Conservation (phyloP, 2,113 vertebrate genomes). For the Crotophaga sulcirostris region DNA sequence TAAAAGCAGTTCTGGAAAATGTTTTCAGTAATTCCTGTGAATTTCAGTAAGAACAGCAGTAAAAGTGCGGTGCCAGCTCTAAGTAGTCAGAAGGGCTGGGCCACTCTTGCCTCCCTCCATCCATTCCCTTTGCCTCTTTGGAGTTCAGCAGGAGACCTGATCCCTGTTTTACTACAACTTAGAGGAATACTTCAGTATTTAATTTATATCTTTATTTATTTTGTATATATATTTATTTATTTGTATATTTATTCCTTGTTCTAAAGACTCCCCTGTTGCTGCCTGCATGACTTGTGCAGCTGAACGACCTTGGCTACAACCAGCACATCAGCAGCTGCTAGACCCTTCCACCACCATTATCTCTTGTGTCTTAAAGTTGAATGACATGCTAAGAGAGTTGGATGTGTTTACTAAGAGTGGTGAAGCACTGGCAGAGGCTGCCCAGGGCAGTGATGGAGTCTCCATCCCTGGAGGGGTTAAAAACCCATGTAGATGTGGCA, state of each 20-base stretch:
- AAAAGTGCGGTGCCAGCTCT: fast-evolving
- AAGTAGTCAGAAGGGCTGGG: fast-evolving
- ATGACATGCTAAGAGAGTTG: too few species aligned
- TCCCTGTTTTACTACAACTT: neutral
- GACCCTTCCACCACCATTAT: neutral
- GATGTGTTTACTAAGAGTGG: too few species aligned
- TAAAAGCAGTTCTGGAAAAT: neutral
- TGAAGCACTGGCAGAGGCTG: too few species aligned
- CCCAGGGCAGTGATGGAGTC: too few species aligned
- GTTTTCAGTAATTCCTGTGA: neutral
- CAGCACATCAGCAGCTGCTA: fast-evolving
- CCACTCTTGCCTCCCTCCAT: neutral
- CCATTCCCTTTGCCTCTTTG: neutral
- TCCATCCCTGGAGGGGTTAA: too few species aligned
- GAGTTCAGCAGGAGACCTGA: neutral
- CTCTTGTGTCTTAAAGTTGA: neutral
- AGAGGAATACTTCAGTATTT: neutral
- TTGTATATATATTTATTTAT: too few species aligned
- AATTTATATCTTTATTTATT: too few species aligned
- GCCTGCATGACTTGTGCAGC: neutral
- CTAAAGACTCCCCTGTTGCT: neutral
- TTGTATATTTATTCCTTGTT: neutral
- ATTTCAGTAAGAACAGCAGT: neutral
- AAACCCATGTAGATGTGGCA: too few species aligned
- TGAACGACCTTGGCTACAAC: neutral